These are phyloP conservation scores for Caerostris extrusa DNA, from an alignment of 1,140 invertebrate species.

Conservation along the genomic window DNA sequence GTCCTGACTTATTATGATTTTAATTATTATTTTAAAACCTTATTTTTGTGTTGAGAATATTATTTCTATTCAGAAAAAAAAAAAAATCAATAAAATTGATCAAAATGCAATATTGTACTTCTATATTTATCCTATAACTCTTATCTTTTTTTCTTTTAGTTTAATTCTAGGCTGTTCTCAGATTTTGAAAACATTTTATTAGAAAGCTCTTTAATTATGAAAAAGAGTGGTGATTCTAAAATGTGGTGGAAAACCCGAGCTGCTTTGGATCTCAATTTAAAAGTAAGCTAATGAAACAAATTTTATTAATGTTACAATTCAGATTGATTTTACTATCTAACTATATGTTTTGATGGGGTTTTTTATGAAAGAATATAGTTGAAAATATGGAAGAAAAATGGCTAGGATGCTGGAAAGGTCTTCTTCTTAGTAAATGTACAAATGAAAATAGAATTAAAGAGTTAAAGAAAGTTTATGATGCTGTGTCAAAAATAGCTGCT, in stretches of 20 bases:
- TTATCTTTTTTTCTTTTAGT: slow-evolving; percentile 57
- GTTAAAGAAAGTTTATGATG: not conserved
- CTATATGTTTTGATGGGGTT: not conserved
- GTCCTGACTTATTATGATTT: no score
- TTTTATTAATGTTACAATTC: not conserved
- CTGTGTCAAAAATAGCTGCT: slow-evolving; percentile 79
- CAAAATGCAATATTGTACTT: no score
- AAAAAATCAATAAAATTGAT: no score
- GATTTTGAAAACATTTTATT: slow-evolving; percentile 77
- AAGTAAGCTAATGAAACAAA: slow-evolving; percentile 16
- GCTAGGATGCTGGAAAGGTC: slow-evolving; percentile 85
- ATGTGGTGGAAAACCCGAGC: slow-evolving; percentile 77
- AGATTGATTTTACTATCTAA: not conserved
- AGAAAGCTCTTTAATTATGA: slow-evolving; percentile 73
- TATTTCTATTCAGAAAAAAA: no score
- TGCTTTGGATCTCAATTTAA: slow-evolving; percentile 67
- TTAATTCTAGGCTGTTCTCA: slow-evolving; percentile 67
- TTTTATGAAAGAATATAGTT: slow-evolving; percentile 83
- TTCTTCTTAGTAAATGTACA: slow-evolving; percentile 84
- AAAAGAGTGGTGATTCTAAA: slow-evolving; percentile 67
- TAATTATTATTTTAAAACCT: no score
- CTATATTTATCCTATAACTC: no score
- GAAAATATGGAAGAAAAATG: slow-evolving; percentile 85
- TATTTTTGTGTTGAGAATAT: no score
- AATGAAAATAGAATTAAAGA: slow-evolving; percentile 79